Conservation (phyloP, 2,113 vertebrate genomes). For the Hippocampus guttulatus region DNA sequence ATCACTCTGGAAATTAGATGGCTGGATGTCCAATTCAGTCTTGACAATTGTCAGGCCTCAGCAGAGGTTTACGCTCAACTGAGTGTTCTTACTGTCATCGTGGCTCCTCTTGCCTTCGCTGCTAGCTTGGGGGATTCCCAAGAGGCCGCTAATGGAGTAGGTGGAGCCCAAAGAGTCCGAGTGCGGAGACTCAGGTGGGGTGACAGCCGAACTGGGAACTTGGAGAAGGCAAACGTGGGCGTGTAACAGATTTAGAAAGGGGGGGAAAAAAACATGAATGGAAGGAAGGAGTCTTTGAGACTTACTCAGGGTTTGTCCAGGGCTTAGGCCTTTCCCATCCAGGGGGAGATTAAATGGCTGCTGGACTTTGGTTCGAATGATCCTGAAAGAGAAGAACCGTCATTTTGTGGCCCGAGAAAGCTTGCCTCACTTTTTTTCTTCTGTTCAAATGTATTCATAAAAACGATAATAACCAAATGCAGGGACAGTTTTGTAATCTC, state of each 20-base stretch:
- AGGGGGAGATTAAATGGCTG: slow-evolving; percentile 86
- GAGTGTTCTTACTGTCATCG: slow-evolving; percentile 80
- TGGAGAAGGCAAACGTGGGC: slow-evolving; percentile 12
- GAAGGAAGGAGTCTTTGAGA: slow-evolving; percentile 22
- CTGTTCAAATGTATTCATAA: neutral
- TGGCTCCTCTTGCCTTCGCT: slow-evolving; percentile 81
- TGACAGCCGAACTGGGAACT: slow-evolving; percentile 88
- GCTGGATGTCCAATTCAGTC: neutral
- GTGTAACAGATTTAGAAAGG: neutral
- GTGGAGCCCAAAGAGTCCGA: slow-evolving; percentile 86
- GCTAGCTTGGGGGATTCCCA: slow-evolving; percentile 79
- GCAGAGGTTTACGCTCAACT: neutral
- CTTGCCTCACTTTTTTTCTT: neutral
- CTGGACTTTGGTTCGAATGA: slow-evolving; percentile 89
- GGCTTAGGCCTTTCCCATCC: slow-evolving; percentile 83
- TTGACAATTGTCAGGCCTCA: neutral
- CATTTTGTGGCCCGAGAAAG: neutral
- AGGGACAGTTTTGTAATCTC: neutral
- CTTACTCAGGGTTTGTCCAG: slow-evolving; percentile 85
- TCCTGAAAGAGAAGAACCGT: slow-evolving; percentile 64
- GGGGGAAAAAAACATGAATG: neutral
- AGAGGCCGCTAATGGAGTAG: slow-evolving; percentile 86
- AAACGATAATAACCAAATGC: neutral
- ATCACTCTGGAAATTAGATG: neutral
- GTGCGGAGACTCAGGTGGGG: slow-evolving; percentile 86